Evolutionary conservation across 2,797 vertebrate genomes (phyloP).

Genomic region (Pempheris klunzingeri): DNA sequence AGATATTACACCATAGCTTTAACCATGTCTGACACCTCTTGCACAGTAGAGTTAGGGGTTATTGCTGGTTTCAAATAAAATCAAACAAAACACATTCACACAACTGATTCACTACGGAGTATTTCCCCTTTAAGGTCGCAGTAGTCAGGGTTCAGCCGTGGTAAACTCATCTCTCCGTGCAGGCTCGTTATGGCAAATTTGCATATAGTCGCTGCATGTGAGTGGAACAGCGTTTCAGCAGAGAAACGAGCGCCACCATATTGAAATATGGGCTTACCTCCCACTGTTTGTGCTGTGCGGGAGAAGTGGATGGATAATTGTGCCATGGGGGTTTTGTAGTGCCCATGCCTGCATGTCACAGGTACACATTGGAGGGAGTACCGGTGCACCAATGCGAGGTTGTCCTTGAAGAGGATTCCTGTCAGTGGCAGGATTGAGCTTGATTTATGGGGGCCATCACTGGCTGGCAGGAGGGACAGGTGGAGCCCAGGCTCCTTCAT

Average conservation of each 20-base stretch:
- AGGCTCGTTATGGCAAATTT: constrained; percentile 70
- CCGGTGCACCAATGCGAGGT: constrained; percentile 62
- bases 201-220: constrained; percentile 79
- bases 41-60: constrained; percentile 81
- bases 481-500: constrained; percentile 75
- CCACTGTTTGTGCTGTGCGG: constrained; percentile 72
- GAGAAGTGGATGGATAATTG: constrained; percentile 77
- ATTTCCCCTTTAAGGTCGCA: constrained; percentile 49
- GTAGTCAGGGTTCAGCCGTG: constrained; percentile 62
- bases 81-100: constrained; percentile 75
- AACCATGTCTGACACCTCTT: constrained; percentile 71
- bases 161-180: constrained; percentile 64
- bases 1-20: constrained; percentile 77
- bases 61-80: constrained; percentile 86
- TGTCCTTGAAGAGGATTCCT: constrained; percentile 86
- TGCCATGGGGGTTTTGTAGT: constrained; percentile 64
- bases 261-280: constrained; percentile 58
- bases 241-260: constrained; percentile 51
- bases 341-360: constrained; percentile 67
- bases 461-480: constrained; percentile 78
- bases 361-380: constrained; percentile 62
- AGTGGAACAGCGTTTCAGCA: constrained; percentile 57
- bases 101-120: constrained; percentile 58
- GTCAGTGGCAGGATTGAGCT: constrained; percentile 83
- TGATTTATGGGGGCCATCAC: constrained; percentile 85